Evolutionary conservation across 2,113 vertebrate species (phyloP), one percentile per base, ranked within the genome.

Genomic region (Limanda limanda): DNA sequence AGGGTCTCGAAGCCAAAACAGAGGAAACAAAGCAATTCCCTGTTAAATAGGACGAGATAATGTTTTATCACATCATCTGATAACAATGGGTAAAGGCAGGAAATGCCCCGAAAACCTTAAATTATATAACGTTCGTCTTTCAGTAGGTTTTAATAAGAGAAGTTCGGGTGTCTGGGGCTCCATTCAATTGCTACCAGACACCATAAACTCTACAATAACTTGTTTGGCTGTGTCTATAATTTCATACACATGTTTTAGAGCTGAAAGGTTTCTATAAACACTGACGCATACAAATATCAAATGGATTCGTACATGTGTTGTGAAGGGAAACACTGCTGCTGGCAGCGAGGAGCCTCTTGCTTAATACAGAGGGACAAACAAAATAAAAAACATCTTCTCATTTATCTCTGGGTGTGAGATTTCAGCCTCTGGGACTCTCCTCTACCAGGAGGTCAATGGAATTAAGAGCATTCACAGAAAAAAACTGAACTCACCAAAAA

Each of bases 121-220:
- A 76, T 68, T 71, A 68, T 68, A 84, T 74, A 69, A 54, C 1
- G n/a, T 56, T 60, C 20, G n/a, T 81, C 45, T 81, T 72, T 89
- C 3, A 69, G 24, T 15, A 8, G n/a, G 18, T 54, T 54, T 57
- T 65, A 35, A 74, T 74, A 35, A 23, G 45, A 68, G 75, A 7
- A 31, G 23, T 25, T 72, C 10, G 4, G 35, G 25, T 63, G 63
- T 65, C 24, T 54, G 1, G 12, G 15, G 18, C 42, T 1, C 1
- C 65, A 58, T 65, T 83, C 79, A 51, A 73, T 20, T 14, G 23
- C 52, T 17, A 68, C 63, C 64, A 64, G 56, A 70, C 13, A 58
- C 72, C 55, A 14, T 15, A 54, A 57, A 71, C 55, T 42, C 48
- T 10, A 14, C 63, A 14, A 20, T 55, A 9, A 71, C 23, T 59